phyloP scores from a whole-genome alignment of 2,797 vertebrate genomes.

The Pterois miles region DNA sequence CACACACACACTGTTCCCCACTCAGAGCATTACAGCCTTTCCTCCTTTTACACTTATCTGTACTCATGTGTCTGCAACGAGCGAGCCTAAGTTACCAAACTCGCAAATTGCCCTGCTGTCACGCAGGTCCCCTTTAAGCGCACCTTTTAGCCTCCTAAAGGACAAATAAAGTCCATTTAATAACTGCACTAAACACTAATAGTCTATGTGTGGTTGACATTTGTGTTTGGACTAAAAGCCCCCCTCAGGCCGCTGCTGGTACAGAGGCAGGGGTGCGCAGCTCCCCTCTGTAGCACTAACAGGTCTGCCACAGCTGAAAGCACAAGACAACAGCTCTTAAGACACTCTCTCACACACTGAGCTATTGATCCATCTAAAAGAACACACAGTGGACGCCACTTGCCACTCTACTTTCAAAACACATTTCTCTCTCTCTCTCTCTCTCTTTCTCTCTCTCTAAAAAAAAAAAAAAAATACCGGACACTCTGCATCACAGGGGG shows the following conservation, averaged over 20 bases:
- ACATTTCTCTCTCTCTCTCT: constrained; percentile 74
- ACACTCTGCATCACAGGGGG: constrained; percentile 68
- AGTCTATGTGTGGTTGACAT: constrained; percentile 89
- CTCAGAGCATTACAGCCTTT: constrained; percentile 77
- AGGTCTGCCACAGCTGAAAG: constrained; percentile 90
- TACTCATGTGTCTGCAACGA: constrained; percentile 79
- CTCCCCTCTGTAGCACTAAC: constrained; percentile 88
- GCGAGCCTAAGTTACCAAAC: constrained; percentile 84
- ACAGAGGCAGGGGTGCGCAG: constrained; percentile 82
- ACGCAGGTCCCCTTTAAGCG: constrained; percentile 85
- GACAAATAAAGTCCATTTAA: constrained; percentile 91
- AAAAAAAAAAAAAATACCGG: constrained; percentile 55
- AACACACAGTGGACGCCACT: constrained; percentile 86
- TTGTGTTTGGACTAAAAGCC: constrained; percentile 91
- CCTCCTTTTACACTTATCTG: constrained; percentile 84
- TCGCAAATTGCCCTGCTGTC: constrained; percentile 86
- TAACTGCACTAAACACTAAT: constrained; percentile 89
- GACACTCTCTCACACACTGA: constrained; percentile 92
- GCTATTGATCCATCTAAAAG: constrained; percentile 91
- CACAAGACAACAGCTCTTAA: constrained; percentile 92
- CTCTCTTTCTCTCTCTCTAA: constrained; percentile 18
- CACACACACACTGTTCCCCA: constrained; percentile 47
- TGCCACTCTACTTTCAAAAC: constrained; percentile 85
- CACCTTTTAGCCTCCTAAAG: constrained; percentile 88
- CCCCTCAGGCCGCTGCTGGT: constrained; percentile 85